These are phyloP conservation scores for Buceros bicornis DNA, from an alignment of 2,797 vertebrate genomes.

Conservation along the genomic window DNA sequence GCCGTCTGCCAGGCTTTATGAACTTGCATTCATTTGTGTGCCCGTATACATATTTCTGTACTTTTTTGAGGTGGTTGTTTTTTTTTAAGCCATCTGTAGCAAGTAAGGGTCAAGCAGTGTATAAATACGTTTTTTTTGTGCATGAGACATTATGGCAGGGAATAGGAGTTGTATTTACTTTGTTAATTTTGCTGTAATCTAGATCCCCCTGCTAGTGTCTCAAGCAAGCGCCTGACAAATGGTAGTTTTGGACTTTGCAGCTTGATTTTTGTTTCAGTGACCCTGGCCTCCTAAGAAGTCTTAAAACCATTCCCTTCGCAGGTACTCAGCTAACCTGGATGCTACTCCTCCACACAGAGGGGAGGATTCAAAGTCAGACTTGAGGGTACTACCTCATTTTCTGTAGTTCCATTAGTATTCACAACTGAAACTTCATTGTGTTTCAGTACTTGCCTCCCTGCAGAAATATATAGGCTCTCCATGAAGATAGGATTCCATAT, in stretches of 20 bases:
- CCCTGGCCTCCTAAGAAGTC: not conserved
- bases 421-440: not conserved
- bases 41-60: not conserved
- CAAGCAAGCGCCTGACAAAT: not conserved
- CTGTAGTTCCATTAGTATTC: conserved; percentile 18
- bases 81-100: not conserved
- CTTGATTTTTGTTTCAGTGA: not conserved
- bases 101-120: not conserved
- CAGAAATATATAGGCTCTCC: conserved; percentile 58
- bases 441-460: conserved; percentile 24
- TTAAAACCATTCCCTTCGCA: not conserved
- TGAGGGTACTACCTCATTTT: not conserved
- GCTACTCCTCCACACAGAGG: not conserved
- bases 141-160: not conserved
- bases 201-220: not conserved
- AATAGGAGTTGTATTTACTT: not conserved
- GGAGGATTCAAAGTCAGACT: conserved; percentile 29
- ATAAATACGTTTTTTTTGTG: not conserved
- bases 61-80: not conserved
- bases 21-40: not conserved
- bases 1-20: not conserved
- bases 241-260: not conserved
- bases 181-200: not conserved
- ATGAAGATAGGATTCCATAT: conserved; percentile 64
- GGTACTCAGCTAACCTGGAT: not conserved